Evolutionary conservation across 1,140 invertebrate genomes (phyloP), one percentile per base, ranked within the genome.

Genomic region (Eumaeus atala): DNA sequence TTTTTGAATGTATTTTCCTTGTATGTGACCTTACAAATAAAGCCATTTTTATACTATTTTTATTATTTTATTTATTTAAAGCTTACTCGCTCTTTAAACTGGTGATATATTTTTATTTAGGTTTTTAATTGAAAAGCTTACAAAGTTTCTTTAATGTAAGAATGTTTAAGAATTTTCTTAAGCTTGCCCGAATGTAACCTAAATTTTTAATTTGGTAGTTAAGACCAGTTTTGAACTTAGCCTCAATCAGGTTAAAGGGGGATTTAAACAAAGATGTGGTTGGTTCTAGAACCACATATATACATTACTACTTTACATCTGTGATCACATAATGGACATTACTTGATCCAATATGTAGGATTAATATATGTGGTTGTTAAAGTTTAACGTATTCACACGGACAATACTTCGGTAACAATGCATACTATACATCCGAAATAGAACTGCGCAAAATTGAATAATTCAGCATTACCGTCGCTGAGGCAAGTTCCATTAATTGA

Each of bases 391-490:
- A 54, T 28, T 54, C 40, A 14, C 21, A 34, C 3, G 21, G 34
- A 54, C 51, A 54, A 53, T 53, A 37, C 37, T 34, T 53, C 38
- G 28, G 51, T 47, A 47, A 54, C 40, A 54, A 47, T 34, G 34
- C 51, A 47, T 21, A 38, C 38, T 44, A 44, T 38, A 28, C 21
- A 28, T 28, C 42, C 21, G 47, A 54, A 54, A 54, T 54, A 42
- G 28, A 54, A 54, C 42, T 54, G 51, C 51, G 51, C 40, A 33
- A 34, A 16, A 18, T 44, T 54, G 40, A 47, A 54, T 47, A 33
- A 53, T 53, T 47, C 28, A 36, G 51, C 16, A 34, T 9, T 47
- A 42, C 44, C 51, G 51, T 54, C 37, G 35, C 34, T 42, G 12
- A 47, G 34, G 11, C 40, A 9, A 7, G 40, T 44, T 44, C 14